These are phyloP conservation scores for Phyllostomus discolor DNA, from an alignment of 2,113 vertebrate genomes.

Conservation along the genomic window DNA sequence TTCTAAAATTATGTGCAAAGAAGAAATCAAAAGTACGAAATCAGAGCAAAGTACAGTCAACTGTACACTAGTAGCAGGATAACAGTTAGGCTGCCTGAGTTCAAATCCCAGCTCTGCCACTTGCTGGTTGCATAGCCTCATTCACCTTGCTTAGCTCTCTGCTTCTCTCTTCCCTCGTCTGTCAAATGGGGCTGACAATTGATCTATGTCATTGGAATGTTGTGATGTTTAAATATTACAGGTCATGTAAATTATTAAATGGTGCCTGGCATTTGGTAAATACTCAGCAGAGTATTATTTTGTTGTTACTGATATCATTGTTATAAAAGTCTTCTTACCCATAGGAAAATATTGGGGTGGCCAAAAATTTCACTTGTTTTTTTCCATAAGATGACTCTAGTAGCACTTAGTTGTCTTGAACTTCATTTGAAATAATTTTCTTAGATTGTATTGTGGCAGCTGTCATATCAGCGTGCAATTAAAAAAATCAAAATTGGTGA, in stretches of 20 bases:
- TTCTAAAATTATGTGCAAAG: constrained; percentile 16
- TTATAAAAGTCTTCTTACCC: not conserved
- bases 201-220: not conserved
- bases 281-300: not conserved
- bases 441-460: too few species aligned
- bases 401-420: too few species aligned
- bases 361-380: too few species aligned
- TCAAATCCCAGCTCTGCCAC: not conserved
- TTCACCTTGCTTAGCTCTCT: not conserved
- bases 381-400: too few species aligned
- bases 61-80: not conserved
- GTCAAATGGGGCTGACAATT: not conserved
- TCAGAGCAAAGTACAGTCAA: not conserved
- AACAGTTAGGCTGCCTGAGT: not conserved
- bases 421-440: too few species aligned
- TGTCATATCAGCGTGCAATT: too few species aligned
- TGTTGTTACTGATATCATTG: not conserved
- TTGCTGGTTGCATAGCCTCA: not conserved
- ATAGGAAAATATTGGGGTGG: not conserved
- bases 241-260: not conserved
- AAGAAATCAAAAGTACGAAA: not conserved
- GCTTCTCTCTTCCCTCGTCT: not conserved
- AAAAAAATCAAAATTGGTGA: too few species aligned
- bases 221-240: not conserved
- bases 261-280: not conserved